Conservation (phyloP, 2,888 invertebrate genomes). For the Ochlodes sylvanus region DNA sequence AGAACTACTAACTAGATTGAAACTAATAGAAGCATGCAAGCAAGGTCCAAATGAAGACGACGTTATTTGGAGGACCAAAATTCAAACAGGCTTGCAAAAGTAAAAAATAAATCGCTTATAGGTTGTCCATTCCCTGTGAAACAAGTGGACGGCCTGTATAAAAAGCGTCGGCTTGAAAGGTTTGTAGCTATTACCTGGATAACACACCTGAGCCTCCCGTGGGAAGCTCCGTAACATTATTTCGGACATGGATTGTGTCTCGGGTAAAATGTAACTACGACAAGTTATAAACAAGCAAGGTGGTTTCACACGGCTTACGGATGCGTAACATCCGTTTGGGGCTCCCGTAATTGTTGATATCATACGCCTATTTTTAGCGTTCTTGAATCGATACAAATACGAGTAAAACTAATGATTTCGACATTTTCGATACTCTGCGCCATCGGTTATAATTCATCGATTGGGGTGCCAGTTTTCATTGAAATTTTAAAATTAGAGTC, state of each 20-base stretch:
- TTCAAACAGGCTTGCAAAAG: not conserved
- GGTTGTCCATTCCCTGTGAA: not conserved
- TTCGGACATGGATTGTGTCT: slow-evolving; percentile 49
- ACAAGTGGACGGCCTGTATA: slow-evolving; percentile 40
- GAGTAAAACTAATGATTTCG: no score
- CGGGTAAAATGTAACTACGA: slow-evolving; percentile 11
- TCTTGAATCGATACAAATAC: no score
- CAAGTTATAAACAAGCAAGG: slow-evolving; percentile 15
- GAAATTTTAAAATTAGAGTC: no score
- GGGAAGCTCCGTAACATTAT: slow-evolving; percentile 58
- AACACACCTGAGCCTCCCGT: slow-evolving; percentile 60
- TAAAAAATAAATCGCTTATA: not conserved
- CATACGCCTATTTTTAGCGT: no score
- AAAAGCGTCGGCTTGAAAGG: slow-evolving; percentile 55
- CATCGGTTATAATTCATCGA: no score
- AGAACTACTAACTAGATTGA: no score
- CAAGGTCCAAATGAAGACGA: no score
- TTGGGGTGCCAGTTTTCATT: no score
- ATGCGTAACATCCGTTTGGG: not conserved
- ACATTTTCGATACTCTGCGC: no score
- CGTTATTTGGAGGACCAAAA: no score
- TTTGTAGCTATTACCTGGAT: slow-evolving; percentile 67
- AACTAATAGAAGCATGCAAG: no score
- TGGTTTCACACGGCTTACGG: not conserved
- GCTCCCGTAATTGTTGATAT: no score